These are phyloP conservation scores for Muraenolepis orangiensis DNA, from an alignment of 2,797 vertebrate species.

Conservation along the genomic window DNA sequence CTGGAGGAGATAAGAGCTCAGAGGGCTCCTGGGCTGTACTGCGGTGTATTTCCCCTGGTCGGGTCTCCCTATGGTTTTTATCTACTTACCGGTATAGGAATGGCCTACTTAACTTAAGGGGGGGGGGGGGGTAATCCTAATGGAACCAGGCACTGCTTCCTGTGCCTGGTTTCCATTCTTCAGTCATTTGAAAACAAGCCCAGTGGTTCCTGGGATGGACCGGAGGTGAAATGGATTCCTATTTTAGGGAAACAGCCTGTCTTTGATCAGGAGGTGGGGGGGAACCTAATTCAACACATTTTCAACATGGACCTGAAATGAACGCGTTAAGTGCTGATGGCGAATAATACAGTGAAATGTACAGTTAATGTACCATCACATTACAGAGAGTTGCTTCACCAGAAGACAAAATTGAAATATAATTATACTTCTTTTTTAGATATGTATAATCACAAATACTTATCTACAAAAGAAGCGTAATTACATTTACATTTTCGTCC, in stretches of 20 bases:
- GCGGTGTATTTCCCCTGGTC: slow-evolving; percentile 32
- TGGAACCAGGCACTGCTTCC: slow-evolving; percentile 68
- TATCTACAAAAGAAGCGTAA: no score
- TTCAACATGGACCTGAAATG: no score
- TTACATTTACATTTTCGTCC: not conserved
- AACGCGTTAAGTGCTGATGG: not conserved
- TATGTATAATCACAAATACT: no score
- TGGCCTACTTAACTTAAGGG: slow-evolving; percentile 68
- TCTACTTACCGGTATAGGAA: slow-evolving; percentile 51
- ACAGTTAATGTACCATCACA: not conserved
- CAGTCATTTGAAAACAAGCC: slow-evolving; percentile 52
- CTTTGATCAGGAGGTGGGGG: not conserved
- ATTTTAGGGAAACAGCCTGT: not conserved
- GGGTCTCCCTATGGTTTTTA: slow-evolving; percentile 44
- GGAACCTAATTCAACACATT: not conserved
- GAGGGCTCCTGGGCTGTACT: not conserved
- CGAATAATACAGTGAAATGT: not conserved
- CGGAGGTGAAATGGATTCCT: not conserved
- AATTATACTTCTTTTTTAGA: no score
- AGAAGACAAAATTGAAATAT: not conserved
- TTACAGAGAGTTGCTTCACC: not conserved
- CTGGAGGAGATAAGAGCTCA: not conserved
- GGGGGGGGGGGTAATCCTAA: slow-evolving; percentile 49
- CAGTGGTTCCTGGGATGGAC: slow-evolving; percentile 49
- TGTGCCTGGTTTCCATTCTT: slow-evolving; percentile 60